Conservation (phyloP, 2,797 vertebrate genomes). For the Serranus cabrilla region DNA sequence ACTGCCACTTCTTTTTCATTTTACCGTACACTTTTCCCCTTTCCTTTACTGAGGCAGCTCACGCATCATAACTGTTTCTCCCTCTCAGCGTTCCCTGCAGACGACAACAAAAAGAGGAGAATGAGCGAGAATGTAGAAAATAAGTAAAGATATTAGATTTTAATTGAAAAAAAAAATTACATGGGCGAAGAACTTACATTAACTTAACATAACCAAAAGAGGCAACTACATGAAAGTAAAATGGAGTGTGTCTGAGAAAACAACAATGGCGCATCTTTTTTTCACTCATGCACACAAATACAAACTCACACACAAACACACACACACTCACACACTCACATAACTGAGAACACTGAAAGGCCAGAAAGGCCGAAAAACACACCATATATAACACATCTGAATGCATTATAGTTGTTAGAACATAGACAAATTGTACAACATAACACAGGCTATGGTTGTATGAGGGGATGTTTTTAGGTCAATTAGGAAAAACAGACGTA, state of each 20-base stretch:
- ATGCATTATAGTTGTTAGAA: slow-evolving; percentile 30
- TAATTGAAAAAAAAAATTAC: slow-evolving; percentile 75
- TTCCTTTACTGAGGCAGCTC: slow-evolving; percentile 19
- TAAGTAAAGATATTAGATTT: slow-evolving; percentile 74
- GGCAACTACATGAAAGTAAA: slow-evolving; percentile 55
- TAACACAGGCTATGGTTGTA: not conserved
- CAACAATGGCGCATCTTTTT: slow-evolving; percentile 13
- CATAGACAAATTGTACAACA: slow-evolving; percentile 24
- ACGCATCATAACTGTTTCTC: not conserved
- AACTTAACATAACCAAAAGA: slow-evolving; percentile 80
- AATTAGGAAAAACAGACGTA: not conserved
- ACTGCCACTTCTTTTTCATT: slow-evolving; percentile 9
- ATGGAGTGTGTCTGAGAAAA: slow-evolving; percentile 57
- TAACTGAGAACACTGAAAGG: slow-evolving; percentile 50
- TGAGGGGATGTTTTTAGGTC: not conserved
- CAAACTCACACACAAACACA: slow-evolving; percentile 8
- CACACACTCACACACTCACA: slow-evolving; percentile 16
- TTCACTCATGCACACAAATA: not conserved
- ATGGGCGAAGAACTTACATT: slow-evolving; percentile 73
- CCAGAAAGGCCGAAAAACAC: slow-evolving; percentile 20
- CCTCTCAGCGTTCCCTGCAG: slow-evolving; percentile 28
- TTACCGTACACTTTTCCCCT: slow-evolving; percentile 25
- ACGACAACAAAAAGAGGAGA: slow-evolving; percentile 8
- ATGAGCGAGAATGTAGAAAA: slow-evolving; percentile 16
- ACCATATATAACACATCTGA: slow-evolving; percentile 21